Evolutionary conservation across 2,113 vertebrate genomes (phyloP).

Genomic region (Noctilio leporinus): DNA sequence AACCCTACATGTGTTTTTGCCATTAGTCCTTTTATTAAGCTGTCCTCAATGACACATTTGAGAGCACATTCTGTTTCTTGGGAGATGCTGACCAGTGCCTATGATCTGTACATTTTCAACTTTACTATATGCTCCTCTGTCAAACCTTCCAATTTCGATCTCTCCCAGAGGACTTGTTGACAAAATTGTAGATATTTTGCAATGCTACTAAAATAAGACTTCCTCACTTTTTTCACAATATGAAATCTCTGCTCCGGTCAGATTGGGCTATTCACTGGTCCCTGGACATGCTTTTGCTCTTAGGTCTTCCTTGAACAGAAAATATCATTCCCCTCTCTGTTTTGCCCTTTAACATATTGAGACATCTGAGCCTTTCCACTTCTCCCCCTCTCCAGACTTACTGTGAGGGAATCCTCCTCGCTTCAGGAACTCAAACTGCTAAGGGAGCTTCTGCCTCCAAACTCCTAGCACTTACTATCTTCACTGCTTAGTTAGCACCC

Average conservation of each 20-base stretch:
- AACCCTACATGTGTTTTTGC: not conserved
- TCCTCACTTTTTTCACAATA: not conserved
- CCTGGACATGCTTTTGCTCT: not conserved
- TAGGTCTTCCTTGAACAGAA: not conserved
- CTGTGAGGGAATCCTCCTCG: not conserved
- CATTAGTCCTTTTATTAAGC: not conserved
- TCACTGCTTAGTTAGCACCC: not conserved
- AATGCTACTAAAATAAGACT: not conserved
- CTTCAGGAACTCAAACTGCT: not conserved
- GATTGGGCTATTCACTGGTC: not conserved
- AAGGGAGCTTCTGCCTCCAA: not conserved
- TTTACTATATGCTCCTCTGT: not conserved
- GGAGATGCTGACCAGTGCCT: not conserved
- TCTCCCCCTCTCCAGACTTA: not conserved
- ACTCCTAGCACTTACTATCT: too few relatives aligned
- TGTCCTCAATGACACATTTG: not conserved
- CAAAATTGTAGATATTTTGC: not conserved
- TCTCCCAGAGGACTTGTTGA: not conserved
- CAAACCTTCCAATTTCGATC: not conserved
- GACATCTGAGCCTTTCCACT: not conserved
- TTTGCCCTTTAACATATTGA: not conserved
- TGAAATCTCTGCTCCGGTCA: not conserved
- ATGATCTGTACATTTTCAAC: not conserved
- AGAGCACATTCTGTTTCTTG: not conserved
- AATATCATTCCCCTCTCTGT: not conserved